phyloP scores from a whole-genome alignment of 2,888 invertebrate species.

The Elysia crispata region DNA sequence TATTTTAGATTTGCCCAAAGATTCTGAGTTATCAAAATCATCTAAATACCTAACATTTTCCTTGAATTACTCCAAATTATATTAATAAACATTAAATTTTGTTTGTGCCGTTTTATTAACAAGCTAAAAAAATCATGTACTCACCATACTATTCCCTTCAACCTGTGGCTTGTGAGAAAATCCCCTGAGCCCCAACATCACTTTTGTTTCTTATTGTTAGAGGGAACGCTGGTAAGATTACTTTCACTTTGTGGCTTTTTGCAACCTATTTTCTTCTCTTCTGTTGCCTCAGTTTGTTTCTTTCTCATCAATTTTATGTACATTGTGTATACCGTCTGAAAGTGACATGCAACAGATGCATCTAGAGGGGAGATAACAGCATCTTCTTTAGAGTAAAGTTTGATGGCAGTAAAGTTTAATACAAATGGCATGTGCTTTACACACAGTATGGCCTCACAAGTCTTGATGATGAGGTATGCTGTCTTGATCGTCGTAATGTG shows the following conservation, averaged over 20 bases:
- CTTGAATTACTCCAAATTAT: too few relatives aligned
- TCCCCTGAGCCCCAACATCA: too few relatives aligned
- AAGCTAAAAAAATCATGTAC: too few relatives aligned
- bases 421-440: background rate
- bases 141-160: too few relatives aligned
- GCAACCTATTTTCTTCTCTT: background rate
- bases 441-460: background rate
- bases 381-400: slow-evolving; percentile 2
- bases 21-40: too few relatives aligned
- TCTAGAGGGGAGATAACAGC: slow-evolving; percentile 14
- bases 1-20: too few relatives aligned
- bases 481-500: too few relatives aligned
- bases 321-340: background rate
- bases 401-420: background rate
- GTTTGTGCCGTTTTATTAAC: too few relatives aligned
- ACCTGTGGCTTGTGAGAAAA: too few relatives aligned
- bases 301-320: background rate
- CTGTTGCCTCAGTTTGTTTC: background rate
- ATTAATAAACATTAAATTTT: too few relatives aligned
- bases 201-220: too few relatives aligned
- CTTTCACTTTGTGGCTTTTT: background rate
- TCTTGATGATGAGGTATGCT: background rate
- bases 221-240: background rate
- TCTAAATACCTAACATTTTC: too few relatives aligned
- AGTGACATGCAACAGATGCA: background rate